phyloP scores from a whole-genome alignment of 2,113 vertebrate species.

The Falcunculus frontatus region DNA sequence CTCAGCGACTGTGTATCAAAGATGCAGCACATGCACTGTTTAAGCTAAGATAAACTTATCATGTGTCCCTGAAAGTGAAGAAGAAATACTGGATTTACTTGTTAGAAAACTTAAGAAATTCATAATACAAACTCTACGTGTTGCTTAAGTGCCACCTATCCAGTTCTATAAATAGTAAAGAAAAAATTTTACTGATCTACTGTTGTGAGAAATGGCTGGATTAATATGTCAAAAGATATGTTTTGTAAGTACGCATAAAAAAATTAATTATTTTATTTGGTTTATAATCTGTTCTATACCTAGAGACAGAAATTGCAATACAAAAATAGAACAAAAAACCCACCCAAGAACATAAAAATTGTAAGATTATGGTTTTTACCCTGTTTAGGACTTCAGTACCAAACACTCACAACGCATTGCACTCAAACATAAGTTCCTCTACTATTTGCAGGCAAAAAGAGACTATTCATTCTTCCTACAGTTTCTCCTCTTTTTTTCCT shows the following conservation, averaged over 20 bases:
- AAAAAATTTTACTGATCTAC: neutral
- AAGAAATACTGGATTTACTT: neutral
- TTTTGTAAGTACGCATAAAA: neutral
- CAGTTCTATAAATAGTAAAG: neutral
- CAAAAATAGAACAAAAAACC: neutral
- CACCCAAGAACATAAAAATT: rapidly evolving
- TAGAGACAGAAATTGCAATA: neutral
- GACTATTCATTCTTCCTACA: neutral
- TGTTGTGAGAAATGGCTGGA: neutral
- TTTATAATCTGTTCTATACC: neutral
- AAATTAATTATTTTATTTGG: neutral
- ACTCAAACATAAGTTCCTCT: neutral
- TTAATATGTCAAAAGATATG: neutral
- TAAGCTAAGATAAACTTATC: neutral
- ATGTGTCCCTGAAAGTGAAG: neutral
- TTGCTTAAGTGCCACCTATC: neutral
- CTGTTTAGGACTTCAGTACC: neutral
- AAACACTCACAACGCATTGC: neutral
- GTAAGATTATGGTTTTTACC: neutral
- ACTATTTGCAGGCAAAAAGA: neutral
- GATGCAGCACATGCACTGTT: neutral
- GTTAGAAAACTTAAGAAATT: neutral
- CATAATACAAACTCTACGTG: neutral
- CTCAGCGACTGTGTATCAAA: neutral
- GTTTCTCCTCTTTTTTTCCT: neutral